Evolutionary conservation across 2,113 vertebrate species (phyloP).

Genomic region (Chrysochloris asiatica): DNA sequence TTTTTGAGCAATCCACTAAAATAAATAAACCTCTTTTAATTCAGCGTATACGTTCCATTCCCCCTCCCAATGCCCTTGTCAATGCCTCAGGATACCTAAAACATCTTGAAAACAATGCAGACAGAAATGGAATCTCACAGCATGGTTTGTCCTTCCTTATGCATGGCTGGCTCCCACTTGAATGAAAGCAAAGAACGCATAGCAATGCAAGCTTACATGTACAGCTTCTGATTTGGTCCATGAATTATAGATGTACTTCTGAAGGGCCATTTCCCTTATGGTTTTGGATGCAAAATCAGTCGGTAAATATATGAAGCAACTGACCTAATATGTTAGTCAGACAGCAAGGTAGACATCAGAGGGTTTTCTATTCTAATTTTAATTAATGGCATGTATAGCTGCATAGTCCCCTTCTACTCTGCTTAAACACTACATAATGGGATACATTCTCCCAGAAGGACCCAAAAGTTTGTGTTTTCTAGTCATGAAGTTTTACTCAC

Average conservation of each 20-base stretch:
- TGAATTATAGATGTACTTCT: slow-evolving; percentile 75
- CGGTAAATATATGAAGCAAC: slow-evolving; percentile 52
- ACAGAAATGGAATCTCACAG: slow-evolving; percentile 46
- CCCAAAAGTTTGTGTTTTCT: slow-evolving; percentile 73
- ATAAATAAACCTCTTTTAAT: slow-evolving; percentile 26
- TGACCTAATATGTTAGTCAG: slow-evolving; percentile 66
- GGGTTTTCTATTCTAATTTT: slow-evolving; percentile 38
- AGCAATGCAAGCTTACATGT: neutral
- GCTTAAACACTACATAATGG: slow-evolving; percentile 42
- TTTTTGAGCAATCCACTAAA: slow-evolving; percentile 8
- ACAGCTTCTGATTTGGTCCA: slow-evolving; percentile 49
- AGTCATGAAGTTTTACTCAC: slow-evolving; percentile 72
- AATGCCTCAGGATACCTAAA: slow-evolving; percentile 37
- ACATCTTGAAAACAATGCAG: slow-evolving; percentile 31
- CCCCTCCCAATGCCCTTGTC: neutral
- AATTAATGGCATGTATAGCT: slow-evolving; percentile 66
- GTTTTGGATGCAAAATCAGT: slow-evolving; percentile 53
- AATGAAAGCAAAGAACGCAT: slow-evolving; percentile 11
- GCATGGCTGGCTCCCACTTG: slow-evolving; percentile 31
- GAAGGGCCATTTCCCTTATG: slow-evolving; percentile 58
- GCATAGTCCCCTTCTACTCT: slow-evolving; percentile 13
- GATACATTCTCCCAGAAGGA: slow-evolving; percentile 71
- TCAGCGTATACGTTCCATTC: neutral
- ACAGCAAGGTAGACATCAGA: slow-evolving; percentile 39
- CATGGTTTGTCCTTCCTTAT: slow-evolving; percentile 25